A percentile compares a stretch with the other conserved stretches of the same genome.
Evolutionary conservation across 1,140 invertebrate genomes (phyloP).

Genomic region (Eufriesea mexicana): DNA sequence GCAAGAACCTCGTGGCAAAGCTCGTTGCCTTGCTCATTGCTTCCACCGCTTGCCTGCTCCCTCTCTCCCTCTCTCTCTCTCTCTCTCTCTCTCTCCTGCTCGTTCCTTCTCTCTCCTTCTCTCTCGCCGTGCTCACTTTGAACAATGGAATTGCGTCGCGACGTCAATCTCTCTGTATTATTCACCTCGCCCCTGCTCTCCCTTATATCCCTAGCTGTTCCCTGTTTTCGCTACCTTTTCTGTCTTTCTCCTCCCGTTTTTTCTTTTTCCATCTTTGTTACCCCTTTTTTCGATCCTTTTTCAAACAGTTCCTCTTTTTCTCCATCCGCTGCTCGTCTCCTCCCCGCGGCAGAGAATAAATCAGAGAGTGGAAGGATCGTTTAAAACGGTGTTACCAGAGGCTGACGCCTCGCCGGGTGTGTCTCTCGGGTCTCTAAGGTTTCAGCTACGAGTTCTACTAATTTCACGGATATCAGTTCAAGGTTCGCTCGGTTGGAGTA

Average conservation of each 20-base stretch:
- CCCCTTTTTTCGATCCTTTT: background rate
- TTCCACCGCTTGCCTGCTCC: slow-evolving; percentile 61
- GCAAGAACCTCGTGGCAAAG: slow-evolving; percentile 71
- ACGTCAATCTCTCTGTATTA: slow-evolving; percentile 81
- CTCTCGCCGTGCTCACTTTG: slow-evolving; percentile 71
- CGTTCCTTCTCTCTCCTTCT: slow-evolving; percentile 33
- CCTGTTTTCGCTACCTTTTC: slow-evolving; percentile 44
- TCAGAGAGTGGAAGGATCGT: slow-evolving; percentile 25
- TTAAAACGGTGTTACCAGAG: slow-evolving; percentile 36
- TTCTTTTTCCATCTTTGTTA: slow-evolving; percentile 52
- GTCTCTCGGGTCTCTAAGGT: too few species aligned
- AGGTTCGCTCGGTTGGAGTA: background rate
- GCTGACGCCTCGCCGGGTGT: background rate
- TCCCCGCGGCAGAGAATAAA: slow-evolving; percentile 8
- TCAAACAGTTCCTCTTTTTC: background rate
- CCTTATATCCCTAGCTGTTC: slow-evolving; percentile 63
- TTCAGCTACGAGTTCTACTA: background rate
- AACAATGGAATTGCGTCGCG: slow-evolving; percentile 81
- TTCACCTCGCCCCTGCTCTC: slow-evolving; percentile 73
- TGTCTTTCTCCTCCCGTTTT: slow-evolving; percentile 44
- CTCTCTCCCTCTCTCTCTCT: background rate
- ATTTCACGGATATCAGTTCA: slow-evolving; percentile 44
- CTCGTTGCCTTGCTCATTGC: slow-evolving; percentile 73
- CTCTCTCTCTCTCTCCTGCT: background rate
- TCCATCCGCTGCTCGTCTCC: background rate